These are phyloP conservation scores for Hypselothyrea guttata DNA, from an alignment of 2,888 invertebrate genomes.

Conservation along the genomic window DNA sequence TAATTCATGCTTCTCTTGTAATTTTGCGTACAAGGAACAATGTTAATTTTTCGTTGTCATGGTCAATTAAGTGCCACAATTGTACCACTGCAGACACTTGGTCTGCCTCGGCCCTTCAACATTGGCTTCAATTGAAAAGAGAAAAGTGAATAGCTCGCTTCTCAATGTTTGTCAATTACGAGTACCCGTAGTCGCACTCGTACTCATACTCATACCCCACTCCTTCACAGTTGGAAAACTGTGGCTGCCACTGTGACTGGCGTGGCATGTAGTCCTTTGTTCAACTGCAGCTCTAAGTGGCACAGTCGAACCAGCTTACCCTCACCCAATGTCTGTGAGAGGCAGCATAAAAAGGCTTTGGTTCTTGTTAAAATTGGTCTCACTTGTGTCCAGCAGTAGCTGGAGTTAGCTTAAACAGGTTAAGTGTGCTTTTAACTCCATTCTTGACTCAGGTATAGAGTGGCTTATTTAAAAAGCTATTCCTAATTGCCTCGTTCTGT, in stretches of 20 bases:
- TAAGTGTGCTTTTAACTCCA: constrained; percentile 39
- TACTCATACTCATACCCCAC: constrained; percentile 20
- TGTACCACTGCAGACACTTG: constrained; percentile 6
- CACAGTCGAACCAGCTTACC: constrained; percentile 59
- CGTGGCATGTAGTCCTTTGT: constrained; percentile 53
- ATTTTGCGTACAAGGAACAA: constrained; percentile 38
- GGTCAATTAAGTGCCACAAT: constrained; percentile 68
- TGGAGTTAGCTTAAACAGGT: constrained; percentile 43
- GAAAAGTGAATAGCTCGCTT: constrained; percentile 54
- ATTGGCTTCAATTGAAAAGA: constrained; percentile 12
- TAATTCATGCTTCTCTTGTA: constrained; percentile 40
- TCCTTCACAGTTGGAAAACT: constrained; percentile 14
- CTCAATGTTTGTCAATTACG: constrained; percentile 72
- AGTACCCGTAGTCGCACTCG: constrained; percentile 28
- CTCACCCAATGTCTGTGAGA: no score
- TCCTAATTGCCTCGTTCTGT: constrained; percentile 38
- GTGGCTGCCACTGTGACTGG: constrained; percentile 23
- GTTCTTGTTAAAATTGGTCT: constrained; percentile 52
- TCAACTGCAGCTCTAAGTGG: constrained; percentile 64
- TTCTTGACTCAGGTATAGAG: constrained; percentile 29
- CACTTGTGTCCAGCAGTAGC: constrained; percentile 42
- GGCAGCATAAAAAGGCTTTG: constrained; percentile 14
- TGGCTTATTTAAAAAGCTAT: constrained; percentile 61
- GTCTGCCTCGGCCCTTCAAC: background rate
- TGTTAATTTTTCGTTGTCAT: constrained; percentile 74